These are phyloP conservation scores for Drosophila atroscutellata DNA, from an alignment of 2,888 invertebrate genomes.

Conservation along the genomic window DNA sequence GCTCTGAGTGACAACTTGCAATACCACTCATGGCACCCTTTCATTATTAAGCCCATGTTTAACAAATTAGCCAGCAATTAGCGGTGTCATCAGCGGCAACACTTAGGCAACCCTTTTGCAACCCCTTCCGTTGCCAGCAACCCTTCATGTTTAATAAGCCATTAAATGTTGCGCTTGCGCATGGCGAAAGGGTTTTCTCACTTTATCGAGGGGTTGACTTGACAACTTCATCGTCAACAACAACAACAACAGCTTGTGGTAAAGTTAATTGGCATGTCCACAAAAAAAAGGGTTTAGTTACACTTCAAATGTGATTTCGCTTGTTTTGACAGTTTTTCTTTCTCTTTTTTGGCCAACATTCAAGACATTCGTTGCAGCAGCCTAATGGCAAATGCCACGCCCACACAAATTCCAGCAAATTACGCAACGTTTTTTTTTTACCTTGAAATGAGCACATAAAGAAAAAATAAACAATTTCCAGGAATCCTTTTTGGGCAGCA, in stretches of 20 bases:
- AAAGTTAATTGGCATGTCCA: constrained; percentile 60
- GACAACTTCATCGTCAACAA: constrained; percentile 52
- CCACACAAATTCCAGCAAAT: constrained; percentile 49
- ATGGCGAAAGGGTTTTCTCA: constrained; percentile 45
- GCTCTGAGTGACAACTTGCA: background rate
- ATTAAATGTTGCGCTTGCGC: constrained; percentile 61
- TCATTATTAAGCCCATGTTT: constrained; percentile 40
- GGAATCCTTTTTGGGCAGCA: constrained; percentile 49
- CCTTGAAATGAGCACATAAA: constrained; percentile 42
- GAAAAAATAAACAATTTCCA: constrained; percentile 55
- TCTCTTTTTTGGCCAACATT: constrained; percentile 6
- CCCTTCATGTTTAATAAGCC: constrained; percentile 65
- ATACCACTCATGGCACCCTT: constrained; percentile 29
- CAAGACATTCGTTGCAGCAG: constrained; percentile 14
- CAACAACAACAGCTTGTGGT: constrained; percentile 12
- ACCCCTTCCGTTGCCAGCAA: constrained; percentile 27
- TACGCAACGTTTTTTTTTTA: constrained; percentile 54
- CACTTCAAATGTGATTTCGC: constrained; percentile 33
- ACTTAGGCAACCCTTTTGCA: constrained; percentile 24
- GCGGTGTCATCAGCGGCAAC: constrained; percentile 71
- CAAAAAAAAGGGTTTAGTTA: constrained; percentile 52
- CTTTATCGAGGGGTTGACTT: constrained; percentile 43
- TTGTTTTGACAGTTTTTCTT: constrained; percentile 44
- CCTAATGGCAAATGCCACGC: constrained; percentile 36
- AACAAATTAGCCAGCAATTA: constrained; percentile 75